phyloP scores from a whole-genome alignment of 2,113 vertebrate species.

The Podarcis muralis region DNA sequence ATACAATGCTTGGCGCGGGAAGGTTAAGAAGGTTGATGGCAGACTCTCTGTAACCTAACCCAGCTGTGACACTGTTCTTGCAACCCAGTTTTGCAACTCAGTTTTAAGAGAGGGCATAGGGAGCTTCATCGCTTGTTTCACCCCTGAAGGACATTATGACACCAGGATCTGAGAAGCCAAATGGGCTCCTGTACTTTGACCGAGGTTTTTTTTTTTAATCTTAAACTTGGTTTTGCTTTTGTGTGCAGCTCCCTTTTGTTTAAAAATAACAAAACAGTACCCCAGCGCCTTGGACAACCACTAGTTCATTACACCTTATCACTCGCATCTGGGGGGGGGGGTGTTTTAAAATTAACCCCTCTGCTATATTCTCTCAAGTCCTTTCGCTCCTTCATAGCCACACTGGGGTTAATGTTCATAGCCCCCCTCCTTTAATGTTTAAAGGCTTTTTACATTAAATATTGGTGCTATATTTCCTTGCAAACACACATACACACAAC shows the following conservation, averaged over 20 bases:
- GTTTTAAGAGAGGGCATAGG: neutral
- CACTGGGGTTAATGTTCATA: too few relatives aligned
- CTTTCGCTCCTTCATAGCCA: neutral
- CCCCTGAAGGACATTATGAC: neutral
- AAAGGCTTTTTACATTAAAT: slow-evolving; percentile 53
- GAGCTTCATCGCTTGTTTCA: neutral
- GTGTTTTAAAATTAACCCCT: neutral
- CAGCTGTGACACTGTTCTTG: neutral
- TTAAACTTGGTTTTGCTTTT: neutral
- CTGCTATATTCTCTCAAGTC: neutral
- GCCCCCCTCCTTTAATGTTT: neutral
- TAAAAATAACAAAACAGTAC: too few relatives aligned
- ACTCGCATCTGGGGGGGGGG: too few relatives aligned
- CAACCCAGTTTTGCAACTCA: neutral
- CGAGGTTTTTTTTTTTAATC: neutral
- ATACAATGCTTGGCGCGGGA: neutral
- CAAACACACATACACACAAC: neutral
- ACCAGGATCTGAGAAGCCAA: neutral
- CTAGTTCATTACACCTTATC: neutral
- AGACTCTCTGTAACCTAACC: neutral
- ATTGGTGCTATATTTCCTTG: slow-evolving; percentile 41
- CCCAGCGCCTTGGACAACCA: neutral
- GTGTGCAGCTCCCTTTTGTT: too few relatives aligned
- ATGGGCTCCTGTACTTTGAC: neutral
- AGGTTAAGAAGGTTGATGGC: too few relatives aligned